Percentiles rank a stretch among this genome's conserved stretches.
Evolutionary conservation across 2,797 vertebrate species (phyloP).

Genomic region (Distichodus sexfasciatus): DNA sequence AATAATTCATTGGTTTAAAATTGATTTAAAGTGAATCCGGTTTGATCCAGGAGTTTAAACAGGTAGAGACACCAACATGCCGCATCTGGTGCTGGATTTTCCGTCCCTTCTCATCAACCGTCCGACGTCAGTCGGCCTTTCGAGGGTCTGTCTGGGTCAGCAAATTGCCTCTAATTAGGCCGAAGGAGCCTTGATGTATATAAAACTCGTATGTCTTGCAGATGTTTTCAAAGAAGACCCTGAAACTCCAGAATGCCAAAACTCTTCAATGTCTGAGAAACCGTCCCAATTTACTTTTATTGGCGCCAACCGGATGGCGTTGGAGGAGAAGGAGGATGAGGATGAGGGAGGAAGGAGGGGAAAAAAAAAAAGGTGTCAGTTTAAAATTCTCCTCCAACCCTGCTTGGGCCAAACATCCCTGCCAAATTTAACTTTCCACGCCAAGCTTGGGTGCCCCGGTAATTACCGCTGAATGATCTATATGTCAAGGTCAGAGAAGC

Average conservation of each 20-base stretch:
- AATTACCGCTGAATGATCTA: conserved; percentile 48
- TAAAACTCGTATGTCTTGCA: conserved; percentile 40
- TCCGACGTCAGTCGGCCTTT: conserved; percentile 41
- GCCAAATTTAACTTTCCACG: conserved; percentile 25
- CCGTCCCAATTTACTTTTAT: no score
- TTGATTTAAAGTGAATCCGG: no score
- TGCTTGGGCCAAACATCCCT: conserved; percentile 7
- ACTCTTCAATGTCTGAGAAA: conserved; percentile 35
- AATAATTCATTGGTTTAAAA: no score
- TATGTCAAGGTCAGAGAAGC: conserved; percentile 33
- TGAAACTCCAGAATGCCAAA: background rate
- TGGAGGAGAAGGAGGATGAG: no score
- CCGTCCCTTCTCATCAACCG: no score
- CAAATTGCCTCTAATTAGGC: conserved; percentile 39
- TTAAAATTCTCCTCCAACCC: conserved; percentile 16
- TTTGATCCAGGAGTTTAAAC: no score
- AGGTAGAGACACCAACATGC: no score
- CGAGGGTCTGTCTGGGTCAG: conserved; percentile 34
- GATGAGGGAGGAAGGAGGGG: background rate
- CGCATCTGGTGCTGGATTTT: no score
- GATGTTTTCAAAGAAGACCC: conserved; percentile 26
- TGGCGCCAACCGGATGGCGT: no score
- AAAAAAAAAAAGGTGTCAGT: background rate
- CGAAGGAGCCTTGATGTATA: conserved; percentile 42
- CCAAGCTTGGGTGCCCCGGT: conserved; percentile 33